A percentile compares a stretch with the other conserved stretches of the same genome.
Evolutionary conservation across 1,140 invertebrate species (phyloP).

Genomic region (Drosophila rhopaloa): DNA sequence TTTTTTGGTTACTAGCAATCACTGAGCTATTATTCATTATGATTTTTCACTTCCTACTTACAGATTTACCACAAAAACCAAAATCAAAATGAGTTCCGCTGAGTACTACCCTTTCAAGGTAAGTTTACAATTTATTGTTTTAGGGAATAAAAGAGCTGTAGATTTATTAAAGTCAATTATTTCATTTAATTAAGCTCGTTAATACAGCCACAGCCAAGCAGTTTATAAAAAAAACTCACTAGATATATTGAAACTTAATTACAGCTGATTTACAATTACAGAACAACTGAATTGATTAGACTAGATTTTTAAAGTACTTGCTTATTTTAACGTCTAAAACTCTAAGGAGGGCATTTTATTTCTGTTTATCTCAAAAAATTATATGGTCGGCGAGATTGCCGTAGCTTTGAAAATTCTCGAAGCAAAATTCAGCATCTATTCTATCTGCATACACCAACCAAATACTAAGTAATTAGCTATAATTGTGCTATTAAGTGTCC

Average conservation of each 20-base stretch:
- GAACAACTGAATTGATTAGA: neutral
- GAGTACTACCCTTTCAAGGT: slow-evolving; percentile 85
- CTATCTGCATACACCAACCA: neutral
- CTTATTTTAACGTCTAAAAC: neutral
- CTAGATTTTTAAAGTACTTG: neutral
- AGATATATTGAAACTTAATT: neutral
- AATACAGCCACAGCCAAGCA: neutral
- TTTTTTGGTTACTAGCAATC: slow-evolving; percentile 16
- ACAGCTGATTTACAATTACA: no score
- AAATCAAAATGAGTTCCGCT: slow-evolving; percentile 81
- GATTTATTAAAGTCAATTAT: slow-evolving; percentile 9
- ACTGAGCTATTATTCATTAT: slow-evolving; percentile 42
- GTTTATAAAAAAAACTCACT: neutral
- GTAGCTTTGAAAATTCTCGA: no score
- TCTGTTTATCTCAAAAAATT: no score
- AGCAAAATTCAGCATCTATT: neutral
- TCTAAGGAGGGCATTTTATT: no score
- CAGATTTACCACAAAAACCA: slow-evolving; percentile 56
- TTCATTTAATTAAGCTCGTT: neutral
- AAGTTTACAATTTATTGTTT: slow-evolving; percentile 34
- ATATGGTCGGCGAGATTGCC: no score
- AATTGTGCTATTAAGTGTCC: slow-evolving; percentile 24
- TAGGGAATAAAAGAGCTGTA: neutral
- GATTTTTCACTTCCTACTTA: slow-evolving; percentile 48
- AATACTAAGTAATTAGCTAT: slow-evolving; percentile 31